Conservation (phyloP, 2,797 vertebrate species). For the Lophius americanus region DNA sequence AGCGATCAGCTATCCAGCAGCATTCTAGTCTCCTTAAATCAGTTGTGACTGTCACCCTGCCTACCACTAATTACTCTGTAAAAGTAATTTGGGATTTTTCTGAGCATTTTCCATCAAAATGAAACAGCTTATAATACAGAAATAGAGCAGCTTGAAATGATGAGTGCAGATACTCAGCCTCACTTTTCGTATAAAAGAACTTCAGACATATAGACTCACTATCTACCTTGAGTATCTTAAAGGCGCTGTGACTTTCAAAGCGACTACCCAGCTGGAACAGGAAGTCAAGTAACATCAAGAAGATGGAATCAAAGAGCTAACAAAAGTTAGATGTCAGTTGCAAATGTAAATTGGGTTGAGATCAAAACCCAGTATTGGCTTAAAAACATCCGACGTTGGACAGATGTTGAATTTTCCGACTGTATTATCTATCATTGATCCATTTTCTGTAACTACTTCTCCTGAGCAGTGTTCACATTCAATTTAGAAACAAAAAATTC, state of each 20-base stretch:
- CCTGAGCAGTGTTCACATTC: too few relatives aligned
- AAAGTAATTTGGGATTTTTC: conserved; percentile 18
- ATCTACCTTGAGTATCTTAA: conserved; percentile 12
- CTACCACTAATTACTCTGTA: conserved; percentile 29
- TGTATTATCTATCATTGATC: too few relatives aligned
- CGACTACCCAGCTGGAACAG: background rate
- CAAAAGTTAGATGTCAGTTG: too few relatives aligned
- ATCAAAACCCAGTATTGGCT: too few relatives aligned
- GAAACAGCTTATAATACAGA: conserved; percentile 46
- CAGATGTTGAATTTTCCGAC: too few relatives aligned
- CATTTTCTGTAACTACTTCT: too few relatives aligned
- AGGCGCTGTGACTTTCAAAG: conserved; percentile 10
- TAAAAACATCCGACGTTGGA: too few relatives aligned
- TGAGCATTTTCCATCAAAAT: conserved; percentile 32
- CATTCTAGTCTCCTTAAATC: conserved; percentile 39
- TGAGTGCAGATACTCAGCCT: conserved; percentile 38
- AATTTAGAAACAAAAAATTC: too few relatives aligned
- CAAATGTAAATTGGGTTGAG: too few relatives aligned
- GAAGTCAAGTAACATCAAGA: too few relatives aligned
- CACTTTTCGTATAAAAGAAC: conserved; percentile 57
- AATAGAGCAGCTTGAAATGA: conserved; percentile 48
- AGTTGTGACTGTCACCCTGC: conserved; percentile 26
- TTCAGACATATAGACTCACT: conserved; percentile 9
- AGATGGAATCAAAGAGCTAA: too few relatives aligned
- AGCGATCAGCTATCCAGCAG: conserved; percentile 19